A percentile compares a stretch with the other conserved stretches of the same genome.
phyloP scores from a whole-genome alignment of 1,140 invertebrate genomes.

The Carposina sasakii region DNA sequence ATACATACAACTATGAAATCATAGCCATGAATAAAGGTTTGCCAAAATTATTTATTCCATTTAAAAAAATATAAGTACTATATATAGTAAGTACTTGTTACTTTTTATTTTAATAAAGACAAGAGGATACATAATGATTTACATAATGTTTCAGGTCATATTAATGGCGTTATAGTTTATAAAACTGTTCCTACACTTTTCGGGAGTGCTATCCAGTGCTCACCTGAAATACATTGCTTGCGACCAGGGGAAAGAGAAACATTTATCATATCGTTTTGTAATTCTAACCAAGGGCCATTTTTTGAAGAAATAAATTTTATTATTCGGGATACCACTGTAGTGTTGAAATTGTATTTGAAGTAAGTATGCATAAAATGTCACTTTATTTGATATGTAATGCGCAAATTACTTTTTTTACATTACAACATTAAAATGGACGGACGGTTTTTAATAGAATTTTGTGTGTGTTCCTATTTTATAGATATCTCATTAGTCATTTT shows the following conservation, averaged over 20 bases:
- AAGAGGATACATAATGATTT: no score
- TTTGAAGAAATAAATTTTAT: slow-evolving; percentile 61
- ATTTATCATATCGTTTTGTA: slow-evolving; percentile 54
- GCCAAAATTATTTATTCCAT: not conserved
- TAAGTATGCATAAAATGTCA: slow-evolving; percentile 24
- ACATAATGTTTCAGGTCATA: slow-evolving; percentile 43
- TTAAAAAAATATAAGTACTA: not conserved
- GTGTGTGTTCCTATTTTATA: no score
- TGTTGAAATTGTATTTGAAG: slow-evolving; percentile 59
- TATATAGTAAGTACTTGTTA: slow-evolving; percentile 4
- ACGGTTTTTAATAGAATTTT: no score
- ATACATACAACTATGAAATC: slow-evolving; percentile 57
- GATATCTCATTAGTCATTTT: no score
- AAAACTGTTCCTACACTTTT: slow-evolving; percentile 47
- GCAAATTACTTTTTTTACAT: no score
- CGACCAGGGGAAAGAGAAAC: slow-evolving; percentile 46
- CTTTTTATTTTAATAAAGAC: not conserved
- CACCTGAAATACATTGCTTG: slow-evolving; percentile 41
- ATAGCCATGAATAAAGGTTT: slow-evolving; percentile 58
- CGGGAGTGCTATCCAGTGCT: slow-evolving; percentile 48
- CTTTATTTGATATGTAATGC: no score
- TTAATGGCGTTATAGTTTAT: slow-evolving; percentile 54
- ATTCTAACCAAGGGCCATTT: slow-evolving; percentile 59
- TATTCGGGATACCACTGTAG: slow-evolving; percentile 48
- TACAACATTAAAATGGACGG: no score